phyloP scores from a whole-genome alignment of 2,797 vertebrate species.

The Sitta carolinensis region DNA sequence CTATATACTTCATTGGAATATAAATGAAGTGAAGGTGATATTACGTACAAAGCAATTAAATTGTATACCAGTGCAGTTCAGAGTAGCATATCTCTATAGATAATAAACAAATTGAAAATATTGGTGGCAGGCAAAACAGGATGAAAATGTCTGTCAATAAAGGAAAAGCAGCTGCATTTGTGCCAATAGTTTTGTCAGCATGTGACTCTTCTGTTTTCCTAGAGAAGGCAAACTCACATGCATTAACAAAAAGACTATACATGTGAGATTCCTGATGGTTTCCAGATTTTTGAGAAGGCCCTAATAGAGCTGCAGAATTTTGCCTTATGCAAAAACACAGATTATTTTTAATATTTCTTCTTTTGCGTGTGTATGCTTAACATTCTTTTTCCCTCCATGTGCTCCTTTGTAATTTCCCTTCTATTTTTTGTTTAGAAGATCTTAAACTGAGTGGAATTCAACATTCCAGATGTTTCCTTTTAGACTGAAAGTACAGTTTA shows the following conservation, averaged over 20 bases:
- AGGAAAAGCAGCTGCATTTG: not conserved
- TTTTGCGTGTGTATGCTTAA: not conserved
- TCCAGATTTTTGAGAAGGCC: not conserved
- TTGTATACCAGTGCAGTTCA: slow-evolving; percentile 10
- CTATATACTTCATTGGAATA: slow-evolving; percentile 39
- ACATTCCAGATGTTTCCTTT: not conserved
- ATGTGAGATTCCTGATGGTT: not conserved
- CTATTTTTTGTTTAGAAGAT: not conserved
- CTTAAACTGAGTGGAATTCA: not conserved
- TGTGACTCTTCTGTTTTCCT: not conserved
- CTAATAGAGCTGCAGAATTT: not conserved
- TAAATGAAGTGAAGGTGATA: slow-evolving; percentile 49
- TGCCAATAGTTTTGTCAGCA: not conserved
- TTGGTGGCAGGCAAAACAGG: not conserved
- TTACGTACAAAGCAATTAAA: slow-evolving; percentile 44
- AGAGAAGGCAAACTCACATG: not conserved
- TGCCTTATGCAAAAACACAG: not conserved
- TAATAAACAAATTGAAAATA: not conserved
- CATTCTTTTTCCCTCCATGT: not conserved
- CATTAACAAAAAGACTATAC: not conserved
- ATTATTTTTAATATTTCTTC: not conserved
- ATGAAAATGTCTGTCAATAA: not conserved
- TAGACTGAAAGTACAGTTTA: not conserved
- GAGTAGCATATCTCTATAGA: not conserved
- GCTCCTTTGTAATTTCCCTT: not conserved